Evolutionary conservation across 2,888 invertebrate species (phyloP).

Genomic region (Branchipolynoe longqiensis): DNA sequence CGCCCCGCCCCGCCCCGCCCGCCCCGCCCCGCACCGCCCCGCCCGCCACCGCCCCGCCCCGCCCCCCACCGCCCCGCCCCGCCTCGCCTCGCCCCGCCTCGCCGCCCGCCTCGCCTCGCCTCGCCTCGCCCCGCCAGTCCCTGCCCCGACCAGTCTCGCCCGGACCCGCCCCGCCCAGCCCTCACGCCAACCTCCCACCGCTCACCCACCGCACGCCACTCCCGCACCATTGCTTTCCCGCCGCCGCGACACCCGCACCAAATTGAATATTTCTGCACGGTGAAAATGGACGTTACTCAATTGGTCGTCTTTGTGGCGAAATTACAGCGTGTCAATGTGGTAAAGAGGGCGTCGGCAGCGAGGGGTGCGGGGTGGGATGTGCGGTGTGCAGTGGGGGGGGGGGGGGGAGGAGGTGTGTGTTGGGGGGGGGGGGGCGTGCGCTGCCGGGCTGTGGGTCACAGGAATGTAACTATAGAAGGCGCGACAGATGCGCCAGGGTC

Average conservation of each 20-base stretch:
- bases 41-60: no score
- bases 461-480: no score
- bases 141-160: no score
- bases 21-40: no score
- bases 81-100: background rate
- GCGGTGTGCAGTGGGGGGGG: no score
- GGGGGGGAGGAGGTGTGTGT: background rate
- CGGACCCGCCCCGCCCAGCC: no score
- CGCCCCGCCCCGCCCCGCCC: background rate
- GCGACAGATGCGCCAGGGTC: no score
- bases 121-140: no score
- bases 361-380: no score
- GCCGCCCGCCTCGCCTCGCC: background rate
- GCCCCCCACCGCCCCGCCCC: background rate
- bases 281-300: conserved; percentile 40
- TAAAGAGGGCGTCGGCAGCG: no score
- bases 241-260: background rate
- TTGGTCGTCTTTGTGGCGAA: conserved; percentile 9
- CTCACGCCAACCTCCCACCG: background rate
- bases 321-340: conserved; percentile 27
- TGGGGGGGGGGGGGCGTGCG: no score
- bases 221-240: background rate
- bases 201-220: background rate
- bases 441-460: no score
- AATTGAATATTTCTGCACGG: conserved; percentile 34